Evolutionary conservation across 2,888 invertebrate genomes (phyloP).

Genomic region (Megalurothrips usitatus): DNA sequence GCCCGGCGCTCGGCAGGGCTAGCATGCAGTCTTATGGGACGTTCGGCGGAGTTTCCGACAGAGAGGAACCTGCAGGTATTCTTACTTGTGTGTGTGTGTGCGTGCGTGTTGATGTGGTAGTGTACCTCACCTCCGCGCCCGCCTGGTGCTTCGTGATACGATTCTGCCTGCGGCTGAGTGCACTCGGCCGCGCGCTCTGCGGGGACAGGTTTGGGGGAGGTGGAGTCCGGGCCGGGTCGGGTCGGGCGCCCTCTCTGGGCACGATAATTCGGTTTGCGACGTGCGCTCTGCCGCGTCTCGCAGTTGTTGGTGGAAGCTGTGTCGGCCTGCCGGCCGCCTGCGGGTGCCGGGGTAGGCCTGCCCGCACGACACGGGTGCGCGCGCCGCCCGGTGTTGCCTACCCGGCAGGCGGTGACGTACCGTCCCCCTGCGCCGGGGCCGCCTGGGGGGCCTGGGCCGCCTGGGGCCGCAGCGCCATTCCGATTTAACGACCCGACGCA

Average conservation of each 20-base stretch:
- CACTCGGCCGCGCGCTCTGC: neutral
- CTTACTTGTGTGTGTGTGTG: neutral
- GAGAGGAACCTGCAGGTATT: neutral
- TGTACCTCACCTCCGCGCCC: neutral
- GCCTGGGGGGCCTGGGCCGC: too few relatives aligned
- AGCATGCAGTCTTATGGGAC: constrained; percentile 26
- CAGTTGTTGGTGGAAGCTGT: too few relatives aligned
- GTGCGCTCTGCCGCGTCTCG: too few relatives aligned
- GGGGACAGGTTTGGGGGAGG: neutral
- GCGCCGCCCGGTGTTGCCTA: too few relatives aligned
- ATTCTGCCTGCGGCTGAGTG: neutral
- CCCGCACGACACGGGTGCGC: too few relatives aligned
- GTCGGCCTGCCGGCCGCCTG: too few relatives aligned
- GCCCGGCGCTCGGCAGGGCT: neutral
- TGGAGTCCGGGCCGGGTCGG: neutral
- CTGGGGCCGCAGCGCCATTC: too few relatives aligned
- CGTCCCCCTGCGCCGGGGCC: too few relatives aligned
- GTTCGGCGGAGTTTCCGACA: constrained; percentile 1
- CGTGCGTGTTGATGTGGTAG: neutral
- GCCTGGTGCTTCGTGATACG: neutral
- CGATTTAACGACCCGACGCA: too few relatives aligned
- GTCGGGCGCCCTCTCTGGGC: neutral
- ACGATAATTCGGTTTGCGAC: too few relatives aligned
- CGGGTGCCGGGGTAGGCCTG: too few relatives aligned
- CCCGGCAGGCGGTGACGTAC: too few relatives aligned